Evolutionary conservation across 1,140 invertebrate genomes (phyloP).

Genomic region (Drosophila kanapiae): DNA sequence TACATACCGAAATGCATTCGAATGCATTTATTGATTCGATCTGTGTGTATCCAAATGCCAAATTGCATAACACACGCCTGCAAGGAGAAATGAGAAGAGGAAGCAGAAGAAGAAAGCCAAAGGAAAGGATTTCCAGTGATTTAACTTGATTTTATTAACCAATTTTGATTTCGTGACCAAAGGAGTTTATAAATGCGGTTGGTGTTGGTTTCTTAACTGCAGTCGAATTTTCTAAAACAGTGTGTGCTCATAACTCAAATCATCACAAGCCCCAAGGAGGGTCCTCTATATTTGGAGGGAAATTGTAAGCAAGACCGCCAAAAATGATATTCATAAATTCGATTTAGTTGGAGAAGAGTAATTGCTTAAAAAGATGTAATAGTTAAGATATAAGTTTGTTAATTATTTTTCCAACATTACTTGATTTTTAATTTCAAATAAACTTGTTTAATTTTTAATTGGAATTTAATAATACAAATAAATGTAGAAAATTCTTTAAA

Average conservation of each 20-base stretch:
- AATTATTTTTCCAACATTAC: not conserved
- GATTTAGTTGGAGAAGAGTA: not conserved
- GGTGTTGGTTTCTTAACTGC: conserved; percentile 26
- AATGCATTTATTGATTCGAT: conserved; percentile 54
- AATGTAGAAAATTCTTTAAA: not conserved
- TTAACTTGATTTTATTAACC: conserved; percentile 6
- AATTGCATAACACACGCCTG: conserved; percentile 52
- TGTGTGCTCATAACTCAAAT: not conserved
- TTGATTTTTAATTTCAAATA: not conserved
- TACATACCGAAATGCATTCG: conserved; percentile 55
- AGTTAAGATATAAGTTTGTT: not conserved
- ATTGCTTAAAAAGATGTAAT: not conserved
- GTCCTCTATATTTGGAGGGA: conserved; percentile 6
- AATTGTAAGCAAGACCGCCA: conserved; percentile 3
- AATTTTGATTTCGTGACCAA: conserved; percentile 17
- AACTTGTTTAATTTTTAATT: not conserved
- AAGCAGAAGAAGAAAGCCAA: conserved; percentile 18
- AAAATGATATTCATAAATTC: not conserved
- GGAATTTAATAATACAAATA: not conserved
- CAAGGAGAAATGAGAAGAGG: conserved; percentile 26
- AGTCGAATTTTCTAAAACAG: conserved; percentile 19
- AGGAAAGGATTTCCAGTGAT: conserved; percentile 24
- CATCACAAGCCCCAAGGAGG: not conserved
- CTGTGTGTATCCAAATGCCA: conserved; percentile 39
- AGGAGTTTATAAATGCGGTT: conserved; percentile 29